phyloP scores from a whole-genome alignment of 2,113 vertebrate genomes.

The Chamaetylas fuelleborni region DNA sequence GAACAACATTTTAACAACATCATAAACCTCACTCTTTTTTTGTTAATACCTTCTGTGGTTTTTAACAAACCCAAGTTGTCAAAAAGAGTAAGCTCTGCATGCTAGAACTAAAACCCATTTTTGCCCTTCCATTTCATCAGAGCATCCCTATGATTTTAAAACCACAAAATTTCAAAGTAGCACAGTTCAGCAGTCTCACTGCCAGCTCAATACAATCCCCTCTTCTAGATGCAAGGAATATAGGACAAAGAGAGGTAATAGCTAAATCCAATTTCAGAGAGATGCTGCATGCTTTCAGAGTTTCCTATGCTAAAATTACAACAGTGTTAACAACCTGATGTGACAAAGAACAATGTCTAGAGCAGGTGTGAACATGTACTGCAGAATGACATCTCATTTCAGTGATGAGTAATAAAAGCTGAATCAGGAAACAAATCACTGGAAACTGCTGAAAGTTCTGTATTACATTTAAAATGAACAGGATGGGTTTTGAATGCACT shows the following conservation, averaged over 20 bases:
- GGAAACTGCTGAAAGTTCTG: neutral
- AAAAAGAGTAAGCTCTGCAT: neutral
- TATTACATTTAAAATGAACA: neutral
- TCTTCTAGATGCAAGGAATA: neutral
- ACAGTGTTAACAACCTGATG: neutral
- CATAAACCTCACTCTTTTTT: neutral
- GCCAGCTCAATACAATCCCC: neutral
- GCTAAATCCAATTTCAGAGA: neutral
- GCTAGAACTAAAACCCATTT: neutral
- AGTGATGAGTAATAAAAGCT: neutral
- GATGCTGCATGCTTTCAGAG: neutral
- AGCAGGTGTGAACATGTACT: neutral
- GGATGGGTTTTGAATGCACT: neutral
- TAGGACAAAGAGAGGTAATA: neutral
- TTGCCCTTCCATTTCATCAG: neutral
- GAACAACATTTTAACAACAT: neutral
- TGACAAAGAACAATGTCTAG: neutral
- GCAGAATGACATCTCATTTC: neutral
- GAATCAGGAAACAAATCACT: neutral
- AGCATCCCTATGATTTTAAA: neutral
- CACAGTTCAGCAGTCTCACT: neutral
- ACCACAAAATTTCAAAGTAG: neutral
- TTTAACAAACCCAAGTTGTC: neutral
- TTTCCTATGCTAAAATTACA: neutral
- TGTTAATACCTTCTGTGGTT: neutral